These are phyloP conservation scores for Diadumene lineata DNA, from an alignment of 92 coral and sea anemone species.

Conservation along the genomic window DNA sequence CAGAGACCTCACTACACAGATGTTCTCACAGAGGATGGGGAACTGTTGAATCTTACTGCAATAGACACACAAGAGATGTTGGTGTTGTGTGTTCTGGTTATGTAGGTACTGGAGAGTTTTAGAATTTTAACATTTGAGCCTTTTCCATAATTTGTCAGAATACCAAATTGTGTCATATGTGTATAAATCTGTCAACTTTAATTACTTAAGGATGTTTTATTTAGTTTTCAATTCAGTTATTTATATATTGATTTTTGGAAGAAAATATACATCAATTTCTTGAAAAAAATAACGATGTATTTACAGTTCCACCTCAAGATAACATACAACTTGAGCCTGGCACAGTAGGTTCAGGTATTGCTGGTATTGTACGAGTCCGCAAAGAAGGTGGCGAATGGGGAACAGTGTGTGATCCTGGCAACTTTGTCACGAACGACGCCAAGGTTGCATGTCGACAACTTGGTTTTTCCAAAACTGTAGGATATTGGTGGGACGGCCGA, in stretches of 20 bases:
- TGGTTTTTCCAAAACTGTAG: constrained; percentile 33
- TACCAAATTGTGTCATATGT: too few species aligned
- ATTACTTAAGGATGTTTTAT: too few species aligned
- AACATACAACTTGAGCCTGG: not conserved
- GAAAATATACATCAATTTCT: too few species aligned
- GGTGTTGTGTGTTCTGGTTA: not conserved
- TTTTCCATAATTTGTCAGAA: too few species aligned
- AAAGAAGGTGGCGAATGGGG: not conserved
- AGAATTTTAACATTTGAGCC: not conserved
- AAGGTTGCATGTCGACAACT: constrained; percentile 30
- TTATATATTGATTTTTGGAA: not conserved
- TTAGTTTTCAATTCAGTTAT: too few species aligned
- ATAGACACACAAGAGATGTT: not conserved
- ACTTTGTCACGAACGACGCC: constrained; percentile 6
- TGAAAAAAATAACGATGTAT: too few species aligned
- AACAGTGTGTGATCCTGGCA: constrained; percentile 32
- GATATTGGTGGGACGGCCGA: not conserved
- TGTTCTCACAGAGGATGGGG: not conserved
- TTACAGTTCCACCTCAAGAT: not conserved
- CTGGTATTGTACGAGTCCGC: constrained; percentile 11
- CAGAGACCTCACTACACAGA: not conserved
- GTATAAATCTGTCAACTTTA: too few species aligned
- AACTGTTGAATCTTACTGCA: not conserved
- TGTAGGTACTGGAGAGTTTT: not conserved
- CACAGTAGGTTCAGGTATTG: constrained; percentile 5